These are phyloP conservation scores for Amblyraja radiata DNA, from an alignment of 2,797 vertebrate genomes.

Conservation along the genomic window DNA sequence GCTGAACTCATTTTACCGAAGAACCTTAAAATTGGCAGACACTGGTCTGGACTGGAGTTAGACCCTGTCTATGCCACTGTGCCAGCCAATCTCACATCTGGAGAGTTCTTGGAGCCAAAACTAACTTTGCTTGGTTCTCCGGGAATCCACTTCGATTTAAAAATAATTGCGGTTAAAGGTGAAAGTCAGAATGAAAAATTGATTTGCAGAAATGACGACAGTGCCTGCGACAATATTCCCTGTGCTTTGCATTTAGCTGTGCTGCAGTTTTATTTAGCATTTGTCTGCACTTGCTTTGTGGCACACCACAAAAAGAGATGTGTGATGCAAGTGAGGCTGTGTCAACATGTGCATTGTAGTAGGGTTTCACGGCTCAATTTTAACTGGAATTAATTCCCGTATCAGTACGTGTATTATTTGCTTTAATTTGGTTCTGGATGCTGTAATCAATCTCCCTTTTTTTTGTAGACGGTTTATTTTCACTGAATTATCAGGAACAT, in stretches of 20 bases:
- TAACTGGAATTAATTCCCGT: not conserved
- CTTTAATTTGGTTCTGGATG: not conserved
- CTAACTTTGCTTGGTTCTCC: not conserved
- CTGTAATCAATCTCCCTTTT: too few species aligned
- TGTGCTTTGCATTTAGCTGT: not conserved
- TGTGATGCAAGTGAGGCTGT: not conserved
- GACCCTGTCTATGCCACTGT: not conserved
- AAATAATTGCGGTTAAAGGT: not conserved
- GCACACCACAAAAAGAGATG: not conserved
- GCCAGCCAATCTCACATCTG: not conserved
- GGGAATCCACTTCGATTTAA: not conserved
- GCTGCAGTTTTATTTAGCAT: not conserved
- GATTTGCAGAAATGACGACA: not conserved
- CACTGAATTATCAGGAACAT: not conserved
- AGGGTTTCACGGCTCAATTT: not conserved
- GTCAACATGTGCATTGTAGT: not conserved
- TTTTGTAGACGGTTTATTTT: not conserved
- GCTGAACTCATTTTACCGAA: not conserved
- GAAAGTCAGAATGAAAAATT: not conserved
- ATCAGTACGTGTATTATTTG: not conserved
- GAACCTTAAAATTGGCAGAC: not conserved
- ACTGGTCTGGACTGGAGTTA: not conserved
- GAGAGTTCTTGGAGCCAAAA: not conserved
- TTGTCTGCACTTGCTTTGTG: not conserved
- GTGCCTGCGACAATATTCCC: not conserved